Evolutionary conservation across 2,888 invertebrate species (phyloP).

Genomic region (Baccha elongata): DNA sequence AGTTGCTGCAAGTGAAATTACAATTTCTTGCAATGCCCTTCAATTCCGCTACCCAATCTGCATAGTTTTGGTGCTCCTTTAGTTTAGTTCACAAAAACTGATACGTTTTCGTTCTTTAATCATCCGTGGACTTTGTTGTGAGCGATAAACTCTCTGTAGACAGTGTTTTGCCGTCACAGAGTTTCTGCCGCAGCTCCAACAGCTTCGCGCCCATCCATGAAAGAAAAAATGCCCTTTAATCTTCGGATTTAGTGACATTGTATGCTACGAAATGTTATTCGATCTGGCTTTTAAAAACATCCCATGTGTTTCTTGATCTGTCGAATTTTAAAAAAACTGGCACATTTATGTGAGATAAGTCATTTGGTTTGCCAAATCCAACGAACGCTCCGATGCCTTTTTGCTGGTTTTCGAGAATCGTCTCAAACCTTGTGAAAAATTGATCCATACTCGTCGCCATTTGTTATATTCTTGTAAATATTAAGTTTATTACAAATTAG

Average conservation of each 20-base stretch:
- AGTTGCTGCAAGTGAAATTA: background rate
- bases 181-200: too few relatives aligned
- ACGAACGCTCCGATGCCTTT: background rate
- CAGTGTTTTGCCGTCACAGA: background rate
- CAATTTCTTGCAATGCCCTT: background rate
- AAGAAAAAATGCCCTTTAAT: background rate
- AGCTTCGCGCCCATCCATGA: too few relatives aligned
- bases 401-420: background rate
- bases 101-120: background rate
- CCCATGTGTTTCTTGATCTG: too few relatives aligned
- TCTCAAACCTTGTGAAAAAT: background rate
- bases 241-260: background rate
- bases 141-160: background rate
- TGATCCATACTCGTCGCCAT: constrained; percentile 5
- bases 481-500: constrained; percentile 12
- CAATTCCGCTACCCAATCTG: too few relatives aligned
- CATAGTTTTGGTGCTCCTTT: too few relatives aligned
- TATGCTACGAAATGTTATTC: too few relatives aligned
- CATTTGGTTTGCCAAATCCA: background rate
- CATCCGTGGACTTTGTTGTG: background rate
- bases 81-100: background rate
- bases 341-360: background rate
- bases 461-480: background rate
- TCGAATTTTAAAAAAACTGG: background rate
- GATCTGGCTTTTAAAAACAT: too few relatives aligned